Evolutionary conservation across 37 sponge, comb jelly and placozoan species (phyloP), one percentile per base, ranked within the genome.

Genomic region (Tethya wilhelma): DNA sequence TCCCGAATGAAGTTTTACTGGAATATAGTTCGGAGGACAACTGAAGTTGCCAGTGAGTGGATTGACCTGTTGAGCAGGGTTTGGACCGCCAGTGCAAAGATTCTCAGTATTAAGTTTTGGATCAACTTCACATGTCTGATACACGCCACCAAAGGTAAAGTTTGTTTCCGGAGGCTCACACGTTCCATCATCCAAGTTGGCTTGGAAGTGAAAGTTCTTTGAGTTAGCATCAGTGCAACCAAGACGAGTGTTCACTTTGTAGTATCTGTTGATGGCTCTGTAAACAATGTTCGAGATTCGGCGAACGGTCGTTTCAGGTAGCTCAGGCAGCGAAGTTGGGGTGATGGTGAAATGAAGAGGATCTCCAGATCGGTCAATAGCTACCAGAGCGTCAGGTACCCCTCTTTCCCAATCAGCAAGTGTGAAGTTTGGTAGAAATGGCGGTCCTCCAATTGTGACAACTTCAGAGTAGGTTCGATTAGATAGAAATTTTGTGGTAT

Each of bases 351-450:
- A 80, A 25, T 92, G 78, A 12, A 92, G 79, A 2, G 93, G 93
- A 44, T 92, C 93, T 3, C 93, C 90, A 5, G 64, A 60, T 0
- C 90, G 40, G 57, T 93, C 90, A 4, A 93, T 93, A 34, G 90
- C 86, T 26, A 93, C 93, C n/a, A 93, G 79, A 30, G 86, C 73
- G 55, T 80, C 42, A 39, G 86, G 78, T 6, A 93, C 78, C 20
- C 93, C 93, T 44, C 69, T 43, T 68, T 84, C 93, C 93, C 93
- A 93, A 2, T 93, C 86, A 1, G 44, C 49, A n/a, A n/a, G n/a
- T n/a, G n/a, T n/a, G 42, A 85, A 45, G 73, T 93, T 93, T 2
- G 90, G 75, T 4, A 28, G 57, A 32, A 79, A 87, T 20, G 80
- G 86, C 49, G 93, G 93, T 1, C 93, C 93, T 26, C 93, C 93